These are phyloP conservation scores for Hecatera dysodea DNA, from an alignment of 2,888 invertebrate species.

Conservation along the genomic window DNA sequence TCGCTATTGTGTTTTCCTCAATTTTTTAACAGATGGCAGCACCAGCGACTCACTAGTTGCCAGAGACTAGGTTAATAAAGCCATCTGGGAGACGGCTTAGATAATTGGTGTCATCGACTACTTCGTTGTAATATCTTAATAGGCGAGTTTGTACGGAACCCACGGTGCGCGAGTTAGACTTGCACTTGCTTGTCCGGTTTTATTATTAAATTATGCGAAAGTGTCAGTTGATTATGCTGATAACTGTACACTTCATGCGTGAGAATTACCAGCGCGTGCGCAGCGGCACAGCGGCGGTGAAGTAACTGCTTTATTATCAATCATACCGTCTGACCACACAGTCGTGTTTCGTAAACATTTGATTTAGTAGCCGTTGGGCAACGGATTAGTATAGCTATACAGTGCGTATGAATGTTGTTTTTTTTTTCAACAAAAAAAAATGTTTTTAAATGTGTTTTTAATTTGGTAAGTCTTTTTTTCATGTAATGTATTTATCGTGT, in stretches of 20 bases:
- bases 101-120: too few relatives aligned
- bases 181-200: too few relatives aligned
- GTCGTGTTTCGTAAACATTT: conserved; percentile 40
- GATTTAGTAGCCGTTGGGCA: conserved; percentile 29
- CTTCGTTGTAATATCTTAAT: too few relatives aligned
- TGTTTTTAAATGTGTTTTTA: background rate
- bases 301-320: conserved; percentile 55
- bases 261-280: conserved; percentile 33
- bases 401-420: conserved; percentile 12
- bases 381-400: conserved; percentile 5
- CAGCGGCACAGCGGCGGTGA: conserved; percentile 44
- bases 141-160: too few relatives aligned
- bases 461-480: conserved; percentile 8
- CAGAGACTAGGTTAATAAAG: too few relatives aligned
- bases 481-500: background rate
- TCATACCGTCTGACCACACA: conserved; percentile 40
- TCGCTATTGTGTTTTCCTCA: too few relatives aligned
- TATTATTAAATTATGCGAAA: too few relatives aligned
- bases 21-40: too few relatives aligned
- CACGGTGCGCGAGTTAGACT: too few relatives aligned
- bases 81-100: too few relatives aligned
- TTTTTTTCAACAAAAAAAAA: background rate
- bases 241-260: background rate
- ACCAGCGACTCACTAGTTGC: too few relatives aligned
- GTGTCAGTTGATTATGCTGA: too few relatives aligned